Evolutionary conservation across 2,888 invertebrate genomes (phyloP), one percentile per base, ranked within the genome.

Genomic region (Acrocera orbiculus): DNA sequence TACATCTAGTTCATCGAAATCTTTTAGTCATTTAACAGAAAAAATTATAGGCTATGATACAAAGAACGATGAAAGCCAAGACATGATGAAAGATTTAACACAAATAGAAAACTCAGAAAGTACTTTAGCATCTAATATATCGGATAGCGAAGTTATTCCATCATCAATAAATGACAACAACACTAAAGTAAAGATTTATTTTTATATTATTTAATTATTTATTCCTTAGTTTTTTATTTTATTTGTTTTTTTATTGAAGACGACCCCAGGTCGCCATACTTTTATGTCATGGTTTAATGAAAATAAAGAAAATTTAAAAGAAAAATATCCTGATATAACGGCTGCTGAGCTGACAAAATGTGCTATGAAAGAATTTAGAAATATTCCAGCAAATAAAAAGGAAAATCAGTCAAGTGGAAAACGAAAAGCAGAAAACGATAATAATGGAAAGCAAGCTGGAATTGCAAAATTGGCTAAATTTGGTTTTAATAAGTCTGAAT

Each of bases 221-320:
- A n/a, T n/a, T n/a, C n/a, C n/a, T n/a, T n/a, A n/a, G n/a, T n/a
- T n/a, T n/a, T n/a, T n/a, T n/a, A 31, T 13, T 27, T 11, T 8
- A 9, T 26, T 17, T 36, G 28, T 27, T 22, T 22, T 16, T 36
- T 14, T 32, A 17, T 29, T 44, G 44, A 29, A 30, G 26, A 39
- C 56, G 22, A 56, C 57, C 43, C 58, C 61, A 2, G n/a, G n/a
- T n/a, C 40, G 51, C 1, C 54, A 55, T 19, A 61, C 64, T 4
- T 75, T 74, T 46, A 55, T 68, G 15, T 61, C 63, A 20, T 76
- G 75, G 75, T 72, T 67, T 42, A 56, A 63, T 2, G 63, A 66
- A 37, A 69, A 72, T 47, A 73, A 69, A 47, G 44, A 59, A 4
- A 44, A 51, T 9, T 48, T 76, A n/a, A 64, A 70, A 45, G 56